A percentile compares a stretch with the other conserved stretches of the same genome.
Evolutionary conservation across 1,140 invertebrate species (phyloP).

Genomic region (Aplysia californica): DNA sequence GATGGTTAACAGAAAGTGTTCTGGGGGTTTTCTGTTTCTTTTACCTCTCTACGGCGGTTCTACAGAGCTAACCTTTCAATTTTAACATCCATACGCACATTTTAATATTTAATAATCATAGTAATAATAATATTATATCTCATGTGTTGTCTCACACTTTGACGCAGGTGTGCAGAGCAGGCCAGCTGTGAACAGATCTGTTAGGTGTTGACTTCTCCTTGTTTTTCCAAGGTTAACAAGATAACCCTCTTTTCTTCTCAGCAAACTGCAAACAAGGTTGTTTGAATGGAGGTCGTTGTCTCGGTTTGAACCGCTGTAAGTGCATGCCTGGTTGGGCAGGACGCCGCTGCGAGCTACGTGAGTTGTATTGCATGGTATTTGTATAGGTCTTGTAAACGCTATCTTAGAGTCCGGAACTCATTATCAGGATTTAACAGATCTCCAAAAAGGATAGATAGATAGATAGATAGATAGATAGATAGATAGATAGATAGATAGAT

Average conservation of each 20-base stretch:
- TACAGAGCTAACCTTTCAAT: no score
- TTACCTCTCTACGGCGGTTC: no score
- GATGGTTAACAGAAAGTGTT: no score
- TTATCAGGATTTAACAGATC: no score
- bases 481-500: neutral
- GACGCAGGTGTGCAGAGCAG: neutral
- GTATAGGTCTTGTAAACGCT: no score
- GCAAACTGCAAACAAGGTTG: conserved; percentile 58
- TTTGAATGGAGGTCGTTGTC: conserved; percentile 64
- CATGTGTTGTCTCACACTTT: no score
- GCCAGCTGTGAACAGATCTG: neutral
- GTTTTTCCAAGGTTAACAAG: no score
- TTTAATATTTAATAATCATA: neutral
- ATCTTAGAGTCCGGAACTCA: no score
- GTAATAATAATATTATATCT: conserved; percentile 23
- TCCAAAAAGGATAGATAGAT: neutral
- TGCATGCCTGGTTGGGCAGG: conserved; percentile 64
- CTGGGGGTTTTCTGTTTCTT: no score
- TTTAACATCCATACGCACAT: neutral
- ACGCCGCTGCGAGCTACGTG: conserved; percentile 53
- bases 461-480: neutral
- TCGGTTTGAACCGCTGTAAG: conserved; percentile 64
- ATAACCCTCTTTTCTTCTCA: no score
- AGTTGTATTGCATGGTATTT: no score
- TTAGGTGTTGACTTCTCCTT: no score